Percentiles rank a stretch among this genome's conserved stretches.
Evolutionary conservation across 2,888 invertebrate species (phyloP).

Genomic region (Cremastinae sp.): DNA sequence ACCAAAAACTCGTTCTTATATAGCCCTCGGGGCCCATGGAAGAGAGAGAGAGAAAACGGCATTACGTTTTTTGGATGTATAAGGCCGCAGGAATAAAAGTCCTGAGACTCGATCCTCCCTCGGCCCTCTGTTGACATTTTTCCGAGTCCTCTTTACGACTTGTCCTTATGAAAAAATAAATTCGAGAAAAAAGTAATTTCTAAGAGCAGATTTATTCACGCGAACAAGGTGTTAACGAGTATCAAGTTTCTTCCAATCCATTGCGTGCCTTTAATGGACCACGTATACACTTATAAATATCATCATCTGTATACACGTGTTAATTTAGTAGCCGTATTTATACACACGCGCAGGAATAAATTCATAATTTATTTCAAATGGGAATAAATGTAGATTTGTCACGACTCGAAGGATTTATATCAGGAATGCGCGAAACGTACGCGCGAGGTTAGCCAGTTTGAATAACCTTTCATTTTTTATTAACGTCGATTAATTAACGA

Average conservation of each 20-base stretch:
- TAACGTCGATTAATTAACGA: slow-evolving; percentile 62
- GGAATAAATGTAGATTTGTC: slow-evolving; percentile 36
- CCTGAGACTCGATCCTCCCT: slow-evolving; percentile 41
- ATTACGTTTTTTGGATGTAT: slow-evolving; percentile 6
- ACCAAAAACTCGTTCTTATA: slow-evolving; percentile 77
- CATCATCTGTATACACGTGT: slow-evolving; percentile 9
- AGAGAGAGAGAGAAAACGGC: slow-evolving; percentile 19
- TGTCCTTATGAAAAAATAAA: not conserved
- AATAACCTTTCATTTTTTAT: slow-evolving; percentile 52
- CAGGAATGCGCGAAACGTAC: not conserved
- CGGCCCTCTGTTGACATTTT: slow-evolving; percentile 4
- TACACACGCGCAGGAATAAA: not conserved
- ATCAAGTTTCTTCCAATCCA: too few species aligned
- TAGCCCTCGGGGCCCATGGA: slow-evolving; percentile 54
- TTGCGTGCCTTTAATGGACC: not conserved
- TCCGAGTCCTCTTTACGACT: slow-evolving; percentile 69
- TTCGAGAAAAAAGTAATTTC: not conserved
- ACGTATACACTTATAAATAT: not conserved
- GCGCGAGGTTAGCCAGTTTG: slow-evolving; percentile 35
- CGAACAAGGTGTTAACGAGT: slow-evolving; percentile 1
- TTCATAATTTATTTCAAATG: slow-evolving; percentile 36
- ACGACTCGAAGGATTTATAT: not conserved
- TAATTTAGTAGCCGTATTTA: slow-evolving; percentile 4
- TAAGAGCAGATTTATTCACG: slow-evolving; percentile 12
- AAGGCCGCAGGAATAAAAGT: slow-evolving; percentile 23